Evolutionary conservation across 2,113 vertebrate species (phyloP), one percentile per base, ranked within the genome.

Genomic region (Corythornis vintsioides): DNA sequence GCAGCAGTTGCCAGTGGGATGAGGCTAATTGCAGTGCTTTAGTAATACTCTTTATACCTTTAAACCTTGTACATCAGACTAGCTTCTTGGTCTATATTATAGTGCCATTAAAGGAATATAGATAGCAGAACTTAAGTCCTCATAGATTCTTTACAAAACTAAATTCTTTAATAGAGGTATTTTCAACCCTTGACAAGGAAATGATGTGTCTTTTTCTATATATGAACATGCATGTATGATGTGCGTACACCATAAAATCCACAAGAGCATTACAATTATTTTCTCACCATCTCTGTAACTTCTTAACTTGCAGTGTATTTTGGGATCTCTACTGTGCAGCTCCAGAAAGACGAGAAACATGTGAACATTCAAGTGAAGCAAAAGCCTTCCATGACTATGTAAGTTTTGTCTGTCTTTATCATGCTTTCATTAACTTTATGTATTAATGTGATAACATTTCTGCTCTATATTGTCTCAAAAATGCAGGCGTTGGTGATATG

Each of bases 261-360:
- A 19, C 8, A 3, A 0, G 2, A 61, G 45, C 64, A 38, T 80
- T 84, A 48, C 35, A 63, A 9, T 86, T 33, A 38, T 65, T 33
- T 42, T 83, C 48, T 89, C 14, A 86, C 47, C 31, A 15, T 71
- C 20, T 81, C 65, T 84, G 11, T 90, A 42, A 90, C 42, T 84
- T 73, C 29, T 94, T 89, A 21, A 45, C 86, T 98, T 97, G 70
- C 96, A 98, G 98, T 86, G 98, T 98, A 20, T 98, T 98, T 97
- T 98, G 98, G 98, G 98, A 98, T 97, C 98, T 98, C 79, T 98
- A 98, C 96, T 98, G 98, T 96, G 98, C 98, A 85, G 98, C 98
- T 93, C 98, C 98, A 82, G 98, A 98, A 95, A 98, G 98, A 97
- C 96, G 98, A 92, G 98, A 98, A 98, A 98, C 98, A 28, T 98